Evolutionary conservation across 1,140 invertebrate genomes (phyloP).

Genomic region (Oncopodura yosiiana): DNA sequence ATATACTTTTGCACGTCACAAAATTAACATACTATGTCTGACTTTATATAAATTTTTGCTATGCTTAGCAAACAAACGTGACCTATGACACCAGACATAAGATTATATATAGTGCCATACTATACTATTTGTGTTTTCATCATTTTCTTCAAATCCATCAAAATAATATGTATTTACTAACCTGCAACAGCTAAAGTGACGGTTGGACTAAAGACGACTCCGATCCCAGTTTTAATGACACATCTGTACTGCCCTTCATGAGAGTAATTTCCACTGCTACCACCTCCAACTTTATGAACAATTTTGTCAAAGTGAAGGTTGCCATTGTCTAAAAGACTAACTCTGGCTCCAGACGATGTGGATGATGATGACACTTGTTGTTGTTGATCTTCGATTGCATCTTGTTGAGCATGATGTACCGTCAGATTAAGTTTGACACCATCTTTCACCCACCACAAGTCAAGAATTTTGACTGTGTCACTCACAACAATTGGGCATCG

Average conservation of each 20-base stretch:
- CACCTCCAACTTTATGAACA: conserved; percentile 21
- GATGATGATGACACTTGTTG: neutral
- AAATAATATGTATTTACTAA: too few relatives aligned
- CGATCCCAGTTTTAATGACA: conserved; percentile 18
- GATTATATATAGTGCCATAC: too few relatives aligned
- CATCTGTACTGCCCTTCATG: conserved; percentile 32
- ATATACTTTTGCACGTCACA: too few relatives aligned
- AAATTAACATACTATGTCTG: too few relatives aligned
- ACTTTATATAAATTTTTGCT: too few relatives aligned
- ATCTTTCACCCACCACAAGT: conserved; percentile 32
- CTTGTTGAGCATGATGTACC: conserved; percentile 9
- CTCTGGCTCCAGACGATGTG: neutral
- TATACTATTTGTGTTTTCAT: too few relatives aligned
- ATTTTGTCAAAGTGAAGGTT: conserved; percentile 32
- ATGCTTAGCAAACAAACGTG: too few relatives aligned
- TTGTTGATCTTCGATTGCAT: conserved; percentile 4
- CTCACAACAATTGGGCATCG: conserved; percentile 21
- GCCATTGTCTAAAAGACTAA: conserved; percentile 9
- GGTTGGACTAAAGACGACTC: conserved; percentile 30
- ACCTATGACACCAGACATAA: too few relatives aligned
- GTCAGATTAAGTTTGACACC: conserved; percentile 17
- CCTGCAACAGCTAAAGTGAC: conserved; percentile 25
- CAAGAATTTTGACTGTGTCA: conserved; percentile 6
- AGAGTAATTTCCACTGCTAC: conserved; percentile 8
- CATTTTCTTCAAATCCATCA: too few relatives aligned